Conservation (phyloP, 2,888 invertebrate species). For the Rhopalosiphum nymphaeae region DNA sequence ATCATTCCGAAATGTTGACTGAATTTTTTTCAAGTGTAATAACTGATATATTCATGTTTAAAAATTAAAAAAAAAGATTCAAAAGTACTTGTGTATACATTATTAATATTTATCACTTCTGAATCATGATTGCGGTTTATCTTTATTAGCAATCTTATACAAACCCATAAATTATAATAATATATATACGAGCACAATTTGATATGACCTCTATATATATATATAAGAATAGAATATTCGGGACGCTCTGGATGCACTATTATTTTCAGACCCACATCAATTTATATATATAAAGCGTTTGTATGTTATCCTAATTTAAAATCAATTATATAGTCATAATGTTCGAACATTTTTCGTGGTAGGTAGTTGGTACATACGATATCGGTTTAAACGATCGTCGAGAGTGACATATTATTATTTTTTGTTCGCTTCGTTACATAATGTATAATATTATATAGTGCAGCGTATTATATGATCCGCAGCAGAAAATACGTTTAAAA, state of each 20-base stretch:
- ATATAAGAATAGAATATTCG: not conserved
- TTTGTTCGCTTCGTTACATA: not conserved
- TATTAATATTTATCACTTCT: slow-evolving; percentile 1
- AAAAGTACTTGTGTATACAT: not conserved
- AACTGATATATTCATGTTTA: not conserved
- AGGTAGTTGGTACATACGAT: not conserved
- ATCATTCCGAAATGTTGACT: slow-evolving; percentile 23
- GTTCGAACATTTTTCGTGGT: not conserved
- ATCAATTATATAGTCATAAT: not conserved
- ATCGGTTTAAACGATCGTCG: not conserved
- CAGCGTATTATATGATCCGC: not conserved
- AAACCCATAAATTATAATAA: not conserved
- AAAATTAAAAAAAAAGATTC: not conserved
- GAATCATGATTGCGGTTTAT: not conserved
- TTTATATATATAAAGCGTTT: not conserved
- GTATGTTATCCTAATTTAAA: not conserved
- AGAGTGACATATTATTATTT: not conserved
- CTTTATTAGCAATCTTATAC: not conserved
- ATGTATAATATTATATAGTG: not conserved
- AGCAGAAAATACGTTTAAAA: not conserved
- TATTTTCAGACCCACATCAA: not conserved
- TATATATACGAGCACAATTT: not conserved
- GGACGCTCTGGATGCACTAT: not conserved
- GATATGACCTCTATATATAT: not conserved
- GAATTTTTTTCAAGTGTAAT: not conserved